phyloP scores from a whole-genome alignment of 1,140 invertebrate genomes.

The Archivesica marissinica region DNA sequence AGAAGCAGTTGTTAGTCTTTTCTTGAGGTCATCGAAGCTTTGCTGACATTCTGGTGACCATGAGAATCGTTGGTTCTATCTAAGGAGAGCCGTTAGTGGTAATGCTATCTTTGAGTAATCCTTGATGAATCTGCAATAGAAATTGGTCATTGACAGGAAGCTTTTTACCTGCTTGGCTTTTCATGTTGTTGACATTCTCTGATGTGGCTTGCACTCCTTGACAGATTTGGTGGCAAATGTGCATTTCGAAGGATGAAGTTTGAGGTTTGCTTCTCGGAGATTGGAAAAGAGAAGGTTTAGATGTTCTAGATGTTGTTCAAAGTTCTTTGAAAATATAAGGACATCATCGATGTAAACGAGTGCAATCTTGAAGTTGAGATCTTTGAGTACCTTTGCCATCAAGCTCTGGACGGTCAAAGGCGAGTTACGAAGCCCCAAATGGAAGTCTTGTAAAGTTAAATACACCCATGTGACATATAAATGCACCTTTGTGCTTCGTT shows the following conservation, averaged over 20 bases:
- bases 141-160: neutral
- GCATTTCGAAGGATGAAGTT: slow-evolving; percentile 70
- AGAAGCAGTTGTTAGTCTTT: neutral
- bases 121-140: neutral
- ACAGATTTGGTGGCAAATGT: neutral
- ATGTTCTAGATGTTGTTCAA: slow-evolving; percentile 54
- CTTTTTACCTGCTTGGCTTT: slow-evolving; percentile 10
- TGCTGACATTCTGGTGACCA: neutral
- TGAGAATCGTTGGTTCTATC: neutral
- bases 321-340: slow-evolving; percentile 40
- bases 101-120: neutral
- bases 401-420: slow-evolving; percentile 39
- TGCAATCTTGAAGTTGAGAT: slow-evolving; percentile 59
- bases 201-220: neutral
- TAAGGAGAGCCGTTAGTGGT: neutral
- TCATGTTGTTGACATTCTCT: neutral
- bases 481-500: slow-evolving; percentile 66
- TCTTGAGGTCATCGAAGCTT: neutral
- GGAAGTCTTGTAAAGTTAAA: slow-evolving; percentile 62
- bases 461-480: slow-evolving; percentile 63
- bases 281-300: slow-evolving; percentile 11
- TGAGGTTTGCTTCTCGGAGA: slow-evolving; percentile 23
- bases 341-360: slow-evolving; percentile 64
- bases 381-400: slow-evolving; percentile 43
- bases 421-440: slow-evolving; percentile 52